Percentiles rank a stretch among this genome's conserved stretches.
Evolutionary conservation across 2,888 invertebrate species (phyloP).

Genomic region (Synanthedon vespiformis): DNA sequence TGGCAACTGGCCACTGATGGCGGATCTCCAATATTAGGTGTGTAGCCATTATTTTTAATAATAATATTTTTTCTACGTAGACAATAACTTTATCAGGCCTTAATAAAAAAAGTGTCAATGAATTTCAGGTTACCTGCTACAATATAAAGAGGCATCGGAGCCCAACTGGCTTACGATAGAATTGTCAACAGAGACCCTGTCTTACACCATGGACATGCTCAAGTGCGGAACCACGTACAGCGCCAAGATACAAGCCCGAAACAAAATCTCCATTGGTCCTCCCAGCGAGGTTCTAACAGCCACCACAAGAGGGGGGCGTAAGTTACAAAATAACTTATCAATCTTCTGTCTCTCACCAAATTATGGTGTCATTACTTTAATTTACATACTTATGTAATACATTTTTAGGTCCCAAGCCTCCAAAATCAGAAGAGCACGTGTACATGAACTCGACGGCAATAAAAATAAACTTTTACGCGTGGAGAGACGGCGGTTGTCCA

Average conservation of each 20-base stretch:
- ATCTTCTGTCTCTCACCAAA: not conserved
- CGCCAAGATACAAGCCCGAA: conserved; percentile 79
- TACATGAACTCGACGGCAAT: conserved; percentile 82
- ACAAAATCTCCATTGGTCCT: conserved; percentile 80
- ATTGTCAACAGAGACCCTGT: conserved; percentile 79
- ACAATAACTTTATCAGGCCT: no score
- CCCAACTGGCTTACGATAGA: conserved; percentile 78
- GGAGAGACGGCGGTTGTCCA: conserved; percentile 86
- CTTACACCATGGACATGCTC: conserved; percentile 77
- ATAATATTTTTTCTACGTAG: not conserved
- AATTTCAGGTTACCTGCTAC: conserved; percentile 74
- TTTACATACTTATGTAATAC: not conserved
- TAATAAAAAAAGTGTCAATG: no score
- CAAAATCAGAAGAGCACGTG: conserved; percentile 78
- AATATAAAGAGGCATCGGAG: conserved; percentile 76
- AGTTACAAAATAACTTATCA: conserved; percentile 17
- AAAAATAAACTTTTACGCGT: conserved; percentile 79
- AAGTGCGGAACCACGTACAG: conserved; percentile 84
- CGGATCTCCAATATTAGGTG: conserved; percentile 62
- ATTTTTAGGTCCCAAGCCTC: conserved; percentile 74
- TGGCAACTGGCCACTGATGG: conserved; percentile 58
- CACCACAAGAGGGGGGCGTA: conserved; percentile 81
- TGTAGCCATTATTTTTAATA: not conserved
- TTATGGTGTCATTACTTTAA: not conserved
- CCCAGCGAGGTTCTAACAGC: conserved; percentile 76